Conservation (phyloP, 1,140 invertebrate species). For the Popillia japonica region DNA sequence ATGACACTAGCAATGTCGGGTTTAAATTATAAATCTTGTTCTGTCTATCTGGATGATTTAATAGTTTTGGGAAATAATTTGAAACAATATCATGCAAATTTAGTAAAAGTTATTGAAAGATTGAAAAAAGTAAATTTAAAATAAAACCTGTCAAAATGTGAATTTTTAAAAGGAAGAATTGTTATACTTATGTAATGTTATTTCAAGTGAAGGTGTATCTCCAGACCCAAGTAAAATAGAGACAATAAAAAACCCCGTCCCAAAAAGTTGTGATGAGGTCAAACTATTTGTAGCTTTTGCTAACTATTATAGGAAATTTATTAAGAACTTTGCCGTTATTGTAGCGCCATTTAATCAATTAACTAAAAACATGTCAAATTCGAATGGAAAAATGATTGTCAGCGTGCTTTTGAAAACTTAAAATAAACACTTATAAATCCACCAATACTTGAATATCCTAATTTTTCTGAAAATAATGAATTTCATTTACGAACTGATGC, state of each 20-base stretch:
- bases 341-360: background rate
- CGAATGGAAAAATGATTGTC: background rate
- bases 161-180: slow-evolving; percentile 42
- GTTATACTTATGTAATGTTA: slow-evolving; percentile 42
- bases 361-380: background rate
- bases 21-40: slow-evolving; percentile 36
- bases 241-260: background rate
- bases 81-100: slow-evolving; percentile 30
- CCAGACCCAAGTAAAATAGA: slow-evolving; percentile 22
- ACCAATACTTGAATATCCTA: too few relatives aligned
- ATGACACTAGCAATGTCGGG: slow-evolving; percentile 16
- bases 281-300: too few relatives aligned
- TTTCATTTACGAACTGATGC: background rate
- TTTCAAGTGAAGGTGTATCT: slow-evolving; percentile 26
- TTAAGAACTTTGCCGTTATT: background rate
- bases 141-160: slow-evolving; percentile 41
- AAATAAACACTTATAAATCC: background rate
- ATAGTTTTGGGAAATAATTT: slow-evolving; percentile 38
- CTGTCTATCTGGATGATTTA: slow-evolving; percentile 40
- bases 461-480: too few relatives aligned
- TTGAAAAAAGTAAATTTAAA: too few relatives aligned
- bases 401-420: background rate
- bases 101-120: slow-evolving; percentile 42
- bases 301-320: too few relatives aligned
- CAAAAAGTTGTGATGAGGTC: background rate